These are phyloP conservation scores for Danaus chrysippus DNA, from an alignment of 2,888 invertebrate genomes.

Conservation along the genomic window DNA sequence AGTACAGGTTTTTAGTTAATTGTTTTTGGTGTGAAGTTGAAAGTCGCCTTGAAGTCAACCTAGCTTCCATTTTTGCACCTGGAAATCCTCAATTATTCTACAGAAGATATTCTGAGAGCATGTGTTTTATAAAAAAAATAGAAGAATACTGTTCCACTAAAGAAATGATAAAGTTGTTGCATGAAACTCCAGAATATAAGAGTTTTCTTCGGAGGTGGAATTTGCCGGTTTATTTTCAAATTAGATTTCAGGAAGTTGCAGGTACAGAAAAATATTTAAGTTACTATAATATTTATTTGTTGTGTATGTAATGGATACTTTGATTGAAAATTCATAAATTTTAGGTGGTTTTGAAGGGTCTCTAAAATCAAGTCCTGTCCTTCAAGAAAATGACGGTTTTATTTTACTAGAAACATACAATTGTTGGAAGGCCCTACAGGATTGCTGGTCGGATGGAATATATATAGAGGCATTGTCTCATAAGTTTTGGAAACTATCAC, in stretches of 20 bases:
- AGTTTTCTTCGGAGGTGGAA: constrained; percentile 94
- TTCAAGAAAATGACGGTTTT: constrained; percentile 57
- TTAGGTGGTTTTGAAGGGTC: constrained; percentile 65
- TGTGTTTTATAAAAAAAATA: constrained; percentile 85
- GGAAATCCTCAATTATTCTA: constrained; percentile 95
- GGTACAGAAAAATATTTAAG: constrained; percentile 53
- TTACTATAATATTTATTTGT: not conserved
- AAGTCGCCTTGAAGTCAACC: constrained; percentile 87
- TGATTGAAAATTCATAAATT: not conserved
- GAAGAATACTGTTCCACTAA: constrained; percentile 81
- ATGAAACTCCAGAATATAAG: constrained; percentile 84
- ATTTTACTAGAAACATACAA: constrained; percentile 67
- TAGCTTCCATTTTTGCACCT: constrained; percentile 92
- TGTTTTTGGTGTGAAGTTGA: constrained; percentile 94
- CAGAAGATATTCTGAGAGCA: constrained; percentile 87
- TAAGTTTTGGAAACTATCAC: constrained; percentile 92
- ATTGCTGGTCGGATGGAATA: constrained; percentile 88
- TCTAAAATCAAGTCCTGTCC: constrained; percentile 53
- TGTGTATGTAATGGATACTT: not conserved
- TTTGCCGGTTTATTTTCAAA: constrained; percentile 97
- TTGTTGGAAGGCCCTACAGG: constrained; percentile 69
- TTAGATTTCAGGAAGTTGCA: constrained; percentile 95
- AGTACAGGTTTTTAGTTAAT: constrained; percentile 82
- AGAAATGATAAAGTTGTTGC: constrained; percentile 79
- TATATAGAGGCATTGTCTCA: constrained; percentile 88